Evolutionary conservation across 92 coral and sea anemone genomes (phyloP), one percentile per base, ranked within the genome.

Genomic region (Umimayanthus chanpuru): DNA sequence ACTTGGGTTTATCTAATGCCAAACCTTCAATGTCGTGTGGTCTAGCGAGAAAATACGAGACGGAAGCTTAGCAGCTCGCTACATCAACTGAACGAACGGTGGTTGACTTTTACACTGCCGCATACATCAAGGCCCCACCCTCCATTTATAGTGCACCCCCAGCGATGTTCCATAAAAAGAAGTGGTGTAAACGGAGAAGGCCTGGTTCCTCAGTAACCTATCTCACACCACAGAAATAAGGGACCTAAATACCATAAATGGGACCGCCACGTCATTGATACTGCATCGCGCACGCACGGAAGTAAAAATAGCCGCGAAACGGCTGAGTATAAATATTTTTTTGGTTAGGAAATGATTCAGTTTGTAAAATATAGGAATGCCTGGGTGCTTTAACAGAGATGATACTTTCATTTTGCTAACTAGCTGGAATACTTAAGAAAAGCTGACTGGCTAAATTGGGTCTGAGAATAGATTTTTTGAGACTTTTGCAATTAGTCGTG

Each of bases 91-190:
- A 82, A 72, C 39, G 43, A 73, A 28, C n/a, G 12, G 9, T 25
- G 38, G 53, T 15, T 44, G 78, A 83, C 77, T 70, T 83, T 68
- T 81, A 82, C 70, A 71, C 87, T 83, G 76, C 79, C 55, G 87
- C 65, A 83, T 83, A 83, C 43, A 83, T 83, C 65, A 49, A 70
- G 87, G 96, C 95, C 99, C 94, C 99, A 93, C 99, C 99, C 98
- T 97, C 95, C 76, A 43, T 91, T 85, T 96, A 88, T 96, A 96
- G 91, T 92, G 5, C 91, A 95, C 99, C 99, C 99, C 99, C 99
- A 91, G 98, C 98, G 89, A 89, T 66, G 99, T 64, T 88, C 85
- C 98, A 93, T 94, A 95, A 97, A 97, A 97, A 94, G 94, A 93
- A 94, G 88, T 90, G 66, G 78, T 83, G 87, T 83, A 83, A 83